Percentiles rank a stretch among this genome's conserved stretches.
phyloP scores from a whole-genome alignment of 2,888 invertebrate genomes.

The Parascotia fuliginaria region DNA sequence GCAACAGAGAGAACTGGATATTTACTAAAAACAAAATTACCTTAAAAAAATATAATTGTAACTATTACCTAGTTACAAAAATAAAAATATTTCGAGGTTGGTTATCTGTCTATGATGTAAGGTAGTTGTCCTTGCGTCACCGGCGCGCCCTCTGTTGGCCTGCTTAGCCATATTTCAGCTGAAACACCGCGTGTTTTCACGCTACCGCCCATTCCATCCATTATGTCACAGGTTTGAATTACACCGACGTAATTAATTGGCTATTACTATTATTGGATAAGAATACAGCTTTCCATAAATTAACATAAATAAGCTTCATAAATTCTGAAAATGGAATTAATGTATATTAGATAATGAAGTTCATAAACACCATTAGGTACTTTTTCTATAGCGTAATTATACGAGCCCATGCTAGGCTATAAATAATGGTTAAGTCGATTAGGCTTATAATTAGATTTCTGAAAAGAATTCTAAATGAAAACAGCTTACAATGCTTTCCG shows the following conservation, averaged over 20 bases:
- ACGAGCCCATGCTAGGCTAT: no score
- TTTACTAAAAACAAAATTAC: no score
- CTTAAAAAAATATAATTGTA: no score
- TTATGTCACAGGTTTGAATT: slow-evolving; percentile 25
- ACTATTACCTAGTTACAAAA: no score
- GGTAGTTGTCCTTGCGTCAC: slow-evolving; percentile 33
- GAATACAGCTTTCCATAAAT: slow-evolving; percentile 14
- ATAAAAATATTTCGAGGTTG: no score
- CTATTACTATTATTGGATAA: slow-evolving; percentile 24
- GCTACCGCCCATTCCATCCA: slow-evolving; percentile 30
- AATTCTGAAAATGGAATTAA: slow-evolving; percentile 11
- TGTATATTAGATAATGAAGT: background rate
- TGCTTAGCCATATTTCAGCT: slow-evolving; percentile 28
- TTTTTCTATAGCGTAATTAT: background rate
- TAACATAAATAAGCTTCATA: slow-evolving; percentile 19
- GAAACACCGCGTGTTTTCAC: slow-evolving; percentile 40
- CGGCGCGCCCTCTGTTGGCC: slow-evolving; percentile 32
- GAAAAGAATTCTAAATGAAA: no score
- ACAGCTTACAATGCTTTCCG: no score
- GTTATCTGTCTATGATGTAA: background rate
- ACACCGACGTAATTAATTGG: slow-evolving; percentile 34
- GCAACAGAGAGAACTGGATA: no score
- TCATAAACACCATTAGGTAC: background rate
- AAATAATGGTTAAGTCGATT: no score
- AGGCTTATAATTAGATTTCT: no score